Evolutionary conservation across 2,113 vertebrate genomes (phyloP).

Genomic region (Megaceryle maxima): DNA sequence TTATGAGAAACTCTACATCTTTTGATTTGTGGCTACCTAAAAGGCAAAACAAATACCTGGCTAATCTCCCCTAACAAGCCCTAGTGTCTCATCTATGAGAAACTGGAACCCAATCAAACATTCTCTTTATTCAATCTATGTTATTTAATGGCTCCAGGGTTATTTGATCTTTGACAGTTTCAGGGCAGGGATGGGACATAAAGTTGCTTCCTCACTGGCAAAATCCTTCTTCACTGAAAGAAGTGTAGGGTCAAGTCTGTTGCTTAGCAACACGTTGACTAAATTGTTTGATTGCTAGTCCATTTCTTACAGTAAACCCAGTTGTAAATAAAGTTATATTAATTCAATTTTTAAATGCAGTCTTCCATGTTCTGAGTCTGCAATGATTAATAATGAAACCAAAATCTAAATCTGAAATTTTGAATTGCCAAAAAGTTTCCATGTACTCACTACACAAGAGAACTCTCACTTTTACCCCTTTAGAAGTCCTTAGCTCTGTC

Average conservation of each 20-base stretch:
- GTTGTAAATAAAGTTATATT: not conserved
- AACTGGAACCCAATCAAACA: not conserved
- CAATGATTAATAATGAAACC: not conserved
- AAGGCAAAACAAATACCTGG: not conserved
- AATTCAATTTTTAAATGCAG: not conserved
- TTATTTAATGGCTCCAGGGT: not conserved
- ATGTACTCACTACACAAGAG: not conserved
- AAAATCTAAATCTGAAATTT: not conserved
- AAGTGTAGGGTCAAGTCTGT: not conserved
- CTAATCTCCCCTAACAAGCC: not conserved
- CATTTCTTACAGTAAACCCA: not conserved
- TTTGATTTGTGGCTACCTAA: not conserved
- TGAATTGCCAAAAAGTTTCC: not conserved
- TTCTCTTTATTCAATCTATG: not conserved
- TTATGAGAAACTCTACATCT: not conserved
- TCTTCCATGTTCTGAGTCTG: not conserved
- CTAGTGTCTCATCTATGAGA: not conserved
- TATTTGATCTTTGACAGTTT: constrained; percentile 3
- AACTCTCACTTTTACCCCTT: not conserved
- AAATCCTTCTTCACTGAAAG: not conserved
- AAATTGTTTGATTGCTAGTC: not conserved
- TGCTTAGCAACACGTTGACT: not conserved
- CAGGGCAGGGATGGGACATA: not conserved
- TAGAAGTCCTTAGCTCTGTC: not conserved
- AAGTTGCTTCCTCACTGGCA: not conserved